These are phyloP conservation scores for Lacerta bilineata DNA, from an alignment of 2,797 vertebrate genomes.

Conservation along the genomic window DNA sequence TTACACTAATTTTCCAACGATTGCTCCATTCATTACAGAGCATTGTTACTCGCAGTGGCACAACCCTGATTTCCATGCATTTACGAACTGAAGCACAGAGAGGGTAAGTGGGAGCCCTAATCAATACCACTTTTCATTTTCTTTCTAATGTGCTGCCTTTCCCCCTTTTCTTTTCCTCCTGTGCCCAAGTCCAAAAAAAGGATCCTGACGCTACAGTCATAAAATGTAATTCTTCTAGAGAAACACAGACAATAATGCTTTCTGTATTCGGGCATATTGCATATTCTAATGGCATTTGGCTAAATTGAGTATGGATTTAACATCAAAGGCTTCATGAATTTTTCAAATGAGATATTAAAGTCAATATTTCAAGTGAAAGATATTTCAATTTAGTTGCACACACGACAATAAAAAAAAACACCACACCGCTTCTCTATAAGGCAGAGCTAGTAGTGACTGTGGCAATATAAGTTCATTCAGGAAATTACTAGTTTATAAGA, in stretches of 20 bases:
- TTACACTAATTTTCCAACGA: constrained; percentile 94
- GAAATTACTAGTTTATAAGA: constrained; percentile 91
- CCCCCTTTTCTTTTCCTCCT: constrained; percentile 82
- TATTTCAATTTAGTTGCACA: constrained; percentile 96
- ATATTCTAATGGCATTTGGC: constrained; percentile 99
- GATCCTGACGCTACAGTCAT: constrained; percentile 93
- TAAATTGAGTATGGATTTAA: constrained; percentile 99
- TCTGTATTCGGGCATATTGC: constrained; percentile 90
- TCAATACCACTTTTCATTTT: constrained; percentile 99
- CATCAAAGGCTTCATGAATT: constrained; percentile 99
- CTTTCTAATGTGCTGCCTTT: constrained; percentile 93
- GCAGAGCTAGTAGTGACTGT: constrained; percentile 86
- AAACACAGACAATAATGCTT: constrained; percentile 97
- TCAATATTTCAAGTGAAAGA: constrained; percentile 99
- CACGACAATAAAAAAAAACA: constrained; percentile 87
- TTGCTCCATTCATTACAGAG: constrained; percentile 95
- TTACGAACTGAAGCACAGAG: constrained; percentile 96
- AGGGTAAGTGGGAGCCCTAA: constrained; percentile 97
- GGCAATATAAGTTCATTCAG: constrained; percentile 88
- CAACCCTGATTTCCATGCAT: constrained; percentile 97
- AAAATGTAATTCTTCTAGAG: constrained; percentile 97
- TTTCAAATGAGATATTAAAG: constrained; percentile 99
- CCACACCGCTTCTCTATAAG: constrained; percentile 79
- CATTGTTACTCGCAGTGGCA: constrained; percentile 95
- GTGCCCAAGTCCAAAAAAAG: constrained; percentile 90